phyloP scores from a whole-genome alignment of 2,888 invertebrate species.

The Tipula lateralis region DNA sequence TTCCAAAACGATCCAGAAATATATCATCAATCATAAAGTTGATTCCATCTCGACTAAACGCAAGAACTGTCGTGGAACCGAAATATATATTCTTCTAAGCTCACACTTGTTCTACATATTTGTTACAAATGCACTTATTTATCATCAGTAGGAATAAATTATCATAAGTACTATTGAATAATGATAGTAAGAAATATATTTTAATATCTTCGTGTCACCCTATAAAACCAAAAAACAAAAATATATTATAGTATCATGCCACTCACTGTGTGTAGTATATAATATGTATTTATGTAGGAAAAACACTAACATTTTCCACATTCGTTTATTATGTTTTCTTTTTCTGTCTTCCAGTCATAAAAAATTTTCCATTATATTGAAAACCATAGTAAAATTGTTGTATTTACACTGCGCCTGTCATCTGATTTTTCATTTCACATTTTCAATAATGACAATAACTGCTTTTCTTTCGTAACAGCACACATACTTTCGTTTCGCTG shows the following conservation, averaged over 20 bases:
- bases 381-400: background rate
- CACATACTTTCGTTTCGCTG: background rate
- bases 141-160: too few relatives aligned
- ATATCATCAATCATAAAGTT: too few relatives aligned
- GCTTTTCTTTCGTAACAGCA: background rate
- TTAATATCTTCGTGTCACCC: background rate
- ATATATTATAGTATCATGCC: background rate
- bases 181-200: too few relatives aligned
- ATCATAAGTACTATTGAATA: too few relatives aligned
- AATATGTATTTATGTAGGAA: too few relatives aligned
- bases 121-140: too few relatives aligned
- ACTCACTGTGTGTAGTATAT: too few relatives aligned
- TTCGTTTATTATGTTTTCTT: background rate
- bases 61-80: too few relatives aligned
- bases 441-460: background rate
- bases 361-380: background rate
- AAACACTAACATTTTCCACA: background rate
- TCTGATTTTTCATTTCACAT: background rate
- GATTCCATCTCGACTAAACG: too few relatives aligned
- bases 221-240: background rate
- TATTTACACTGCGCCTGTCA: constrained; percentile 1
- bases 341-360: background rate
- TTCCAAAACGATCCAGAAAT: too few relatives aligned
- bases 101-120: too few relatives aligned
- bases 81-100: too few relatives aligned